Percentiles rank a stretch among this genome's conserved stretches.
Evolutionary conservation across 2,113 vertebrate species (phyloP).

Genomic region (Arvicanthis niloticus): DNA sequence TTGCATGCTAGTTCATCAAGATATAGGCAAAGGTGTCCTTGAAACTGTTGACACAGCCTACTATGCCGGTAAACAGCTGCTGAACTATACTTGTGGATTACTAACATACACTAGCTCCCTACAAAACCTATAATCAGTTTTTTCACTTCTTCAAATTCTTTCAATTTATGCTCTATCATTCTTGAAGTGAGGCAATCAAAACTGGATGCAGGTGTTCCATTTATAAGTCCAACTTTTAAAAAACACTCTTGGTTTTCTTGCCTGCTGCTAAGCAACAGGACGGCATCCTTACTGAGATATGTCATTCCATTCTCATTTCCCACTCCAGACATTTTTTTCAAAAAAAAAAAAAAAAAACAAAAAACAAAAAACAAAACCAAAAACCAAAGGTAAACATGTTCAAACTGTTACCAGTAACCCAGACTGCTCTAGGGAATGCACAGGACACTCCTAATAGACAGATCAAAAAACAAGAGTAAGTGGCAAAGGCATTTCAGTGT

Average conservation of each 20-base stretch:
- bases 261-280: conserved; percentile 81
- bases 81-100: conserved; percentile 58
- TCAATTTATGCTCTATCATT: conserved; percentile 83
- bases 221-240: conserved; percentile 79
- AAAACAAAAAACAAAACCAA: neutral
- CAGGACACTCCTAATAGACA: neutral
- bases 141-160: conserved; percentile 81
- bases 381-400: conserved; percentile 62
- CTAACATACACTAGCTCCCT: conserved; percentile 73
- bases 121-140: conserved; percentile 80
- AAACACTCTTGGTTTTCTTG: conserved; percentile 74
- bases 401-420: conserved; percentile 41
- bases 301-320: conserved; percentile 14
- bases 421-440: neutral
- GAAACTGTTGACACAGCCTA: conserved; percentile 34
- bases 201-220: conserved; percentile 83
- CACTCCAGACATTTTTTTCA: neutral
- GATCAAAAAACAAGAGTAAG: conserved; percentile 35
- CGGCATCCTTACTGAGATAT: conserved; percentile 71
- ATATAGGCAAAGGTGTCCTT: conserved; percentile 57
- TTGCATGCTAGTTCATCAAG: conserved; percentile 38
- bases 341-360: neutral
- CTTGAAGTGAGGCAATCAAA: conserved; percentile 83
- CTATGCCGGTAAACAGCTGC: conserved; percentile 64
- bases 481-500: neutral